A percentile compares a stretch with the other conserved stretches of the same genome.
These are phyloP conservation scores for Helicoverpa armigera DNA, from an alignment of 1,140 invertebrate genomes.

Conservation along the genomic window DNA sequence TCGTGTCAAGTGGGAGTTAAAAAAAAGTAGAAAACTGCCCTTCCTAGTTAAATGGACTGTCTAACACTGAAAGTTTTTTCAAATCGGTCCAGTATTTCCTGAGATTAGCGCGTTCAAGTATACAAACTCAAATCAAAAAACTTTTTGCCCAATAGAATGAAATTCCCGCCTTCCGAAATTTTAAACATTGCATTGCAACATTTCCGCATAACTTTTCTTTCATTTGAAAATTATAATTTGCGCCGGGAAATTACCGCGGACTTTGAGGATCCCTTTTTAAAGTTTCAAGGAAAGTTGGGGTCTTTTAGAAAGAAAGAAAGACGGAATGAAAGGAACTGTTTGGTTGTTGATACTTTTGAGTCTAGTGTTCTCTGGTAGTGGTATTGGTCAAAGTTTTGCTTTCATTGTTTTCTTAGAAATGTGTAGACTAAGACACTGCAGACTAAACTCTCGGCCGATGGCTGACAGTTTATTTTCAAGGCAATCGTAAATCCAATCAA, in stretches of 20 bases:
- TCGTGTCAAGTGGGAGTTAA: too few relatives aligned
- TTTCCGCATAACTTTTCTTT: neutral
- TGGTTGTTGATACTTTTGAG: constrained; percentile 5
- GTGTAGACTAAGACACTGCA: neutral
- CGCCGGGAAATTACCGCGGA: neutral
- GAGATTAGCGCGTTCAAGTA: too few relatives aligned
- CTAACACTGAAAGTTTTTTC: too few relatives aligned
- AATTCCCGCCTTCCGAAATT: neutral
- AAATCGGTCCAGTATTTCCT: too few relatives aligned
- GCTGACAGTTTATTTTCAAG: too few relatives aligned
- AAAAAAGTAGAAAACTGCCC: too few relatives aligned
- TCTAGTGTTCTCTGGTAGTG: neutral
- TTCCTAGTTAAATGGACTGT: too few relatives aligned
- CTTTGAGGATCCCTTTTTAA: neutral
- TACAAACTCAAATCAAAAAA: neutral
- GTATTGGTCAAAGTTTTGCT: neutral
- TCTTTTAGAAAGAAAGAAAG: neutral
- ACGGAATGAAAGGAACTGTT: neutral
- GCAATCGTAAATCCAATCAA: too few relatives aligned
- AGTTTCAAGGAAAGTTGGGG: neutral
- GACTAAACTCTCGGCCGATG: too few relatives aligned
- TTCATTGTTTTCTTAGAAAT: neutral
- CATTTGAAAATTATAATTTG: constrained; percentile 5
- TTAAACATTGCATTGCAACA: neutral
- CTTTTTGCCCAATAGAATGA: too few relatives aligned